Conservation (phyloP, 2,888 invertebrate species). For the Perithous albicinctus region DNA sequence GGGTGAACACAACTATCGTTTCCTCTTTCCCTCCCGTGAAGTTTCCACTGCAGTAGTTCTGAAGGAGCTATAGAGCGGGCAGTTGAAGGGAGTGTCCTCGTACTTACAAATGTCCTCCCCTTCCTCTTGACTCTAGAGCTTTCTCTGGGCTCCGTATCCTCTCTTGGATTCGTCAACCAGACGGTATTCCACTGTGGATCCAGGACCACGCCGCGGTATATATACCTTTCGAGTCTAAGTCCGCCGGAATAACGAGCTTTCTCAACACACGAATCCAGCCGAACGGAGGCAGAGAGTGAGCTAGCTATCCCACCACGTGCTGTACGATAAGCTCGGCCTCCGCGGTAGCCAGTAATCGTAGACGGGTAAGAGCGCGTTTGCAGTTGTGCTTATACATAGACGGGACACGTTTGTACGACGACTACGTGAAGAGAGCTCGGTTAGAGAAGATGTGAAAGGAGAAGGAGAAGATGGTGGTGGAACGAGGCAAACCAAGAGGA, state of each 20-base stretch:
- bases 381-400: slow-evolving; percentile 51
- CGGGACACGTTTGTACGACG: not conserved
- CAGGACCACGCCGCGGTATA: slow-evolving; percentile 21
- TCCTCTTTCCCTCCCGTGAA: slow-evolving; percentile 9
- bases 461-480: slow-evolving; percentile 27
- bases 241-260: slow-evolving; percentile 62
- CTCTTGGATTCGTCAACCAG: slow-evolving; percentile 52
- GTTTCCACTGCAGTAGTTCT: slow-evolving; percentile 50
- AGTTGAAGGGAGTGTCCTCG: slow-evolving; percentile 16
- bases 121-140: not conserved
- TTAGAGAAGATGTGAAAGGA: slow-evolving; percentile 18
- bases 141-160: not conserved
- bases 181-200: slow-evolving; percentile 10
- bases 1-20: slow-evolving; percentile 18
- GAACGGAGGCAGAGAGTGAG: slow-evolving; percentile 32
- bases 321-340: slow-evolving; percentile 50
- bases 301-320: slow-evolving; percentile 42
- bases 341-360: slow-evolving; percentile 57
- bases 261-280: slow-evolving; percentile 56
- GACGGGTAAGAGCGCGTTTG: slow-evolving; percentile 40
- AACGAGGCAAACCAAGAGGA: slow-evolving; percentile 35
- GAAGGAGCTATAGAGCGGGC: slow-evolving; percentile 15
- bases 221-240: slow-evolving; percentile 28
- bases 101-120: slow-evolving; percentile 45
- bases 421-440: slow-evolving; percentile 32